A percentile compares a stretch with the other conserved stretches of the same genome.
Evolutionary conservation across 2,797 vertebrate species (phyloP).

Genomic region (Ptychobarbus kaznakovi): DNA sequence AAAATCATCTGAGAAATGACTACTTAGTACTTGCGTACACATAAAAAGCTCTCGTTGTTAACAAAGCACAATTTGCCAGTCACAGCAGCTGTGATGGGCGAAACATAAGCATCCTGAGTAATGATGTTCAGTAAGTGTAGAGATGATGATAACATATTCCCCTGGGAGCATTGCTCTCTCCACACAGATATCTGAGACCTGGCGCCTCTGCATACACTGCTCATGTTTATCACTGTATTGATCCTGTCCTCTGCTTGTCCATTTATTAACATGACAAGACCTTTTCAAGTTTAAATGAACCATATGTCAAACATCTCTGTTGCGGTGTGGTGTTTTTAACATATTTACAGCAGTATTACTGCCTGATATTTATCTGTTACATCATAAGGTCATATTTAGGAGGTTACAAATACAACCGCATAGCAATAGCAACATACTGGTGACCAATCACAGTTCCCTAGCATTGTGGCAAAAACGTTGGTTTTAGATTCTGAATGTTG

Average conservation of each 20-base stretch:
- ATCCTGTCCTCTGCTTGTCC: slow-evolving; percentile 47
- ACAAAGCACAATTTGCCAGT: not conserved
- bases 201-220: slow-evolving; percentile 21
- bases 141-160: slow-evolving; percentile 18
- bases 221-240: slow-evolving; percentile 42
- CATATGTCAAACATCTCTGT: slow-evolving; percentile 19
- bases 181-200: slow-evolving; percentile 31
- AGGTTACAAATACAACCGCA: not conserved
- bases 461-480: not conserved
- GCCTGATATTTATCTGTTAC: not conserved
- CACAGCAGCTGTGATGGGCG: not conserved
- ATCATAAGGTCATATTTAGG: not conserved
- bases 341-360: slow-evolving; percentile 1
- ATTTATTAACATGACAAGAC: slow-evolving; percentile 31
- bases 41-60: slow-evolving; percentile 8
- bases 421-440: not conserved
- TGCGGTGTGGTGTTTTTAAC: not conserved
- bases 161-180: slow-evolving; percentile 1
- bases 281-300: slow-evolving; percentile 18
- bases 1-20: not conserved
- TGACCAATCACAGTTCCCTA: not conserved
- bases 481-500: not conserved
- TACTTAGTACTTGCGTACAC: not conserved
- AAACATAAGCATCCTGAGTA: slow-evolving; percentile 34
- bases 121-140: slow-evolving; percentile 38